Conservation (phyloP, 2,888 invertebrate species). For the Epinotia brunnichana region DNA sequence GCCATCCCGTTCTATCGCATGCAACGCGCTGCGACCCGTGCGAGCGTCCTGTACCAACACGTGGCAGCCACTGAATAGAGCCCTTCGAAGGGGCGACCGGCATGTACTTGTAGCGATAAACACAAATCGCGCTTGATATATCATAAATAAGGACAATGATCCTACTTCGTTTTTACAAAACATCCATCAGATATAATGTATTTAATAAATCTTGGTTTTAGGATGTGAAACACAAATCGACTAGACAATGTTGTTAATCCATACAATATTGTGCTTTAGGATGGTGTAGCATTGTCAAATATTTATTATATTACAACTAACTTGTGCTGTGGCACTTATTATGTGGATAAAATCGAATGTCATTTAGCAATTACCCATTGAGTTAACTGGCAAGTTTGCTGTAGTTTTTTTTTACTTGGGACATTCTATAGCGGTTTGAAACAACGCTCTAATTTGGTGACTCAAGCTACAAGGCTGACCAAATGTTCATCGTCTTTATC, state of each 20-base stretch:
- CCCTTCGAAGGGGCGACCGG: too few relatives aligned
- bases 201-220: slow-evolving; percentile 22
- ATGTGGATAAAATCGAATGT: slow-evolving; percentile 9
- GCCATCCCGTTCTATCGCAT: too few relatives aligned
- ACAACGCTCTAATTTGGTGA: too few relatives aligned
- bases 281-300: slow-evolving; percentile 3
- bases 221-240: slow-evolving; percentile 35
- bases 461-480: neutral
- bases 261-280: slow-evolving; percentile 23
- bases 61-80: too few relatives aligned
- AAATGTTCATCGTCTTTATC: neutral
- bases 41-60: too few relatives aligned
- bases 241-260: slow-evolving; percentile 34
- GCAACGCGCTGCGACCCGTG: too few relatives aligned
- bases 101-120: too few relatives aligned
- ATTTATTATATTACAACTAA: slow-evolving; percentile 10
- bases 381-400: slow-evolving; percentile 10
- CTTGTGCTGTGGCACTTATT: slow-evolving; percentile 18
- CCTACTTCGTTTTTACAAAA: slow-evolving; percentile 7
- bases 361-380: slow-evolving; percentile 1
- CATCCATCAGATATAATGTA: slow-evolving; percentile 6
- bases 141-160: slow-evolving; percentile 7
- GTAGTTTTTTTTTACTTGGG: neutral
- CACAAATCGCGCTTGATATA: too few relatives aligned
- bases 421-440: neutral